Evolutionary conservation across 2,888 invertebrate species (phyloP).

Genomic region (Chrysolina haemoptera): DNA sequence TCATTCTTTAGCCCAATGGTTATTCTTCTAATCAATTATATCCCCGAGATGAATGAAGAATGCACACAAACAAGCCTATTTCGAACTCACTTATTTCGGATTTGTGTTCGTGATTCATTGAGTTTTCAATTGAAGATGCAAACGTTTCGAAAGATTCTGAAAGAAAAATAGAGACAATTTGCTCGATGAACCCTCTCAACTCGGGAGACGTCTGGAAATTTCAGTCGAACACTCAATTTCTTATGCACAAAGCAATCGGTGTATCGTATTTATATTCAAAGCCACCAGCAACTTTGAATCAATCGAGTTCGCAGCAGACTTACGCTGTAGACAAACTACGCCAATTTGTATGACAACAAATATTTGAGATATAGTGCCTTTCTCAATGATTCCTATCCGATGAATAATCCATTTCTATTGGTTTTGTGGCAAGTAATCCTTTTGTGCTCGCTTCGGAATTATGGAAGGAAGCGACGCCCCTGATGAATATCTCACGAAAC

Average conservation of each 20-base stretch:
- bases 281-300: neutral
- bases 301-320: neutral
- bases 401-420: neutral
- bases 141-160: too few species aligned
- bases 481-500: conserved; percentile 25
- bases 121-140: too few species aligned
- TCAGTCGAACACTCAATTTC: neutral
- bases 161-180: too few species aligned
- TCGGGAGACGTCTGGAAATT: neutral
- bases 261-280: neutral
- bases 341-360: neutral
- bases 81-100: too few species aligned
- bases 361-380: neutral
- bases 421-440: neutral
- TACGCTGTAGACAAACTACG: neutral
- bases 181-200: neutral
- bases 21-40: too few species aligned
- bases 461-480: neutral
- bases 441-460: neutral
- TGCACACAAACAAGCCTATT: too few species aligned
- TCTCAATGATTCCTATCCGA: neutral
- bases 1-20: too few species aligned
- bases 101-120: too few species aligned
- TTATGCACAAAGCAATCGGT: neutral
- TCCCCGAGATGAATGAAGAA: too few species aligned